Evolutionary conservation across 2,113 vertebrate species (phyloP).

Genomic region (Carassius carassius): DNA sequence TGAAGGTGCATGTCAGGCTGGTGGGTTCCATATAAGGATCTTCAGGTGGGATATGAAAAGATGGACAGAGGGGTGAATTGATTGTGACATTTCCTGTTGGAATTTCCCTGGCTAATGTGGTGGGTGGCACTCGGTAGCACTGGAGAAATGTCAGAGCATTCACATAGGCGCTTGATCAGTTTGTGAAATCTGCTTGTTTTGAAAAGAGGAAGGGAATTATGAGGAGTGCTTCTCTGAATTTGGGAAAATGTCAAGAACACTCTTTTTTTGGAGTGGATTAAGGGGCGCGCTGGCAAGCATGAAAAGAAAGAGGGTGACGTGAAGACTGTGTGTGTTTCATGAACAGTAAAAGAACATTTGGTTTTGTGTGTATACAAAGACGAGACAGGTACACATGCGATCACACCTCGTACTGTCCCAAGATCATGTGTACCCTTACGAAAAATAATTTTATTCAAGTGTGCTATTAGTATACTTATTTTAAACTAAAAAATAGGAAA

Average conservation of each 20-base stretch:
- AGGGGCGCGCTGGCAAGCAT: constrained; percentile 38
- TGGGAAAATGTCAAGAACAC: constrained; percentile 57
- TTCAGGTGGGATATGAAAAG: constrained; percentile 44
- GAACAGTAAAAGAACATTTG: constrained; percentile 1
- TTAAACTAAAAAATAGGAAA: too few species aligned
- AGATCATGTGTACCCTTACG: constrained; percentile 72
- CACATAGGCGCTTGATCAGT: constrained; percentile 53
- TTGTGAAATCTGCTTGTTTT: constrained; percentile 59
- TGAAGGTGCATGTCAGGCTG: constrained; percentile 23
- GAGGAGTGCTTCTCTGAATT: constrained; percentile 49
- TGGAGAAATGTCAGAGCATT: constrained; percentile 60
- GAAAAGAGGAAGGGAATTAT: constrained; percentile 50
- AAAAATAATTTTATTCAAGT: too few species aligned
- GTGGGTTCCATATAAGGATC: constrained; percentile 32
- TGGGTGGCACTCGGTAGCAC: constrained; percentile 12
- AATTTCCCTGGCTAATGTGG: constrained; percentile 59
- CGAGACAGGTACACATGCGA: constrained; percentile 24
- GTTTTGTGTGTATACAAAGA: constrained; percentile 31
- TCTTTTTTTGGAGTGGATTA: constrained; percentile 46
- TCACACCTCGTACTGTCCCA: constrained; percentile 84
- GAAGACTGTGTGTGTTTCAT: constrained; percentile 12
- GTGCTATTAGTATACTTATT: too few species aligned
- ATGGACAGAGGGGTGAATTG: constrained; percentile 17
- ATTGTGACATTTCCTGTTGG: constrained; percentile 60
- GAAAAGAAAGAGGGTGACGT: constrained; percentile 35